Conservation (phyloP, 1,140 invertebrate genomes). For the Procambarus clarkii region DNA sequence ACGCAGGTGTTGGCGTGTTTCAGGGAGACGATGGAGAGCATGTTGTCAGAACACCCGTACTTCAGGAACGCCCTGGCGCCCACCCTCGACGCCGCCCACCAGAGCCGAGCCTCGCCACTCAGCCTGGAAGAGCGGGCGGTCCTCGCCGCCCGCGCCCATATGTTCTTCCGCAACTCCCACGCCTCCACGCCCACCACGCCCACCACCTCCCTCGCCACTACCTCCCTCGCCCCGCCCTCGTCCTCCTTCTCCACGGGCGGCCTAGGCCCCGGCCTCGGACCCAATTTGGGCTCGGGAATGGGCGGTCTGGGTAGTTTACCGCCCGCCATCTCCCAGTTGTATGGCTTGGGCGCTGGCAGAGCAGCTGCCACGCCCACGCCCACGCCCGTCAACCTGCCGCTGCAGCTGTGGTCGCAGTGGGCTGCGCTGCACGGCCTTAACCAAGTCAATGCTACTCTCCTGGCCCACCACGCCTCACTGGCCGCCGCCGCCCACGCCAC, state of each 20-base stretch:
- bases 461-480: conserved; percentile 58
- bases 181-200: conserved; percentile 60
- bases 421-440: conserved; percentile 59
- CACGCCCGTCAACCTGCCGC: conserved; percentile 51
- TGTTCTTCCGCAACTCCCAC: conserved; percentile 62
- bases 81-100: conserved; percentile 52
- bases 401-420: conserved; percentile 65
- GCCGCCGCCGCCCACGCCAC: conserved; percentile 52
- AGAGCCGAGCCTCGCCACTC: conserved; percentile 46
- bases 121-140: conserved; percentile 54
- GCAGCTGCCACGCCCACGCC: conserved; percentile 13
- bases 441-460: conserved; percentile 52
- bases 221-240: conserved; percentile 46
- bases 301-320: conserved; percentile 41
- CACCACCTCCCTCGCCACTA: conserved; percentile 57
- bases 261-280: conserved; percentile 32
- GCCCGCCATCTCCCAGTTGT: conserved; percentile 52
- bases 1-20: background rate
- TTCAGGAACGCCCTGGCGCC: conserved; percentile 55
- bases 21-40: conserved; percentile 68
- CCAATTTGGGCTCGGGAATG: conserved; percentile 33
- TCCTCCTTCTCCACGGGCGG: conserved; percentile 39
- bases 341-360: conserved; percentile 31
- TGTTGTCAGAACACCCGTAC: conserved; percentile 64
- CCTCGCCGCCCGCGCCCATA: conserved; percentile 60